Conservation (phyloP, 2,113 vertebrate species). For the Daphoenositta chrysoptera region DNA sequence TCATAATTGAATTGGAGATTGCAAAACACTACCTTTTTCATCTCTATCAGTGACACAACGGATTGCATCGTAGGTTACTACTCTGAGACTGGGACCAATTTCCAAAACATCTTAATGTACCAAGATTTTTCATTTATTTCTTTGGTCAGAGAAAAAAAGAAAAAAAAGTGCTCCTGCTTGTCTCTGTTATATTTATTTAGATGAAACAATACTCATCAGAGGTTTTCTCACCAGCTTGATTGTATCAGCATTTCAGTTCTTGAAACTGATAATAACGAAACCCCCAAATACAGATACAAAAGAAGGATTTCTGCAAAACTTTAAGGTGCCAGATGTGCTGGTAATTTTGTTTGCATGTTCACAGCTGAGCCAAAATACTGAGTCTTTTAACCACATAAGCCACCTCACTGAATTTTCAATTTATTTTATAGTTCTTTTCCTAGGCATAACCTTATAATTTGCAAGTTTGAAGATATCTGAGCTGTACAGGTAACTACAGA, state of each 20-base stretch:
- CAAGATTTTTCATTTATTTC: neutral
- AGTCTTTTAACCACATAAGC: neutral
- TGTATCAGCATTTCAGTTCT: neutral
- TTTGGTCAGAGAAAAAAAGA: neutral
- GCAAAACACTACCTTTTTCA: neutral
- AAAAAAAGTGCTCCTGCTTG: neutral
- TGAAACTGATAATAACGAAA: neutral
- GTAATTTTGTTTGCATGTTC: neutral
- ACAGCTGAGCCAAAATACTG: neutral
- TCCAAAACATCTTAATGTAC: neutral
- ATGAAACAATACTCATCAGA: neutral
- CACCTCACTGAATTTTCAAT: neutral
- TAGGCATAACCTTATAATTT: neutral
- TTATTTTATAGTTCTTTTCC: neutral
- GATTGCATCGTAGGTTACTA: neutral
- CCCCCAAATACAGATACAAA: neutral
- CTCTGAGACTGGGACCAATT: neutral
- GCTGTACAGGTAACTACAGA: neutral
- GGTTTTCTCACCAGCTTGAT: neutral
- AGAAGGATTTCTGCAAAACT: neutral
- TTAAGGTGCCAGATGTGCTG: neutral
- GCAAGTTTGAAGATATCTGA: neutral
- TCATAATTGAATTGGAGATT: neutral
- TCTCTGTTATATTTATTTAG: neutral
- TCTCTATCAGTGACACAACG: neutral